Evolutionary conservation across 2,888 invertebrate species (phyloP).

Genomic region (Zygothrica quintamaculata): DNA sequence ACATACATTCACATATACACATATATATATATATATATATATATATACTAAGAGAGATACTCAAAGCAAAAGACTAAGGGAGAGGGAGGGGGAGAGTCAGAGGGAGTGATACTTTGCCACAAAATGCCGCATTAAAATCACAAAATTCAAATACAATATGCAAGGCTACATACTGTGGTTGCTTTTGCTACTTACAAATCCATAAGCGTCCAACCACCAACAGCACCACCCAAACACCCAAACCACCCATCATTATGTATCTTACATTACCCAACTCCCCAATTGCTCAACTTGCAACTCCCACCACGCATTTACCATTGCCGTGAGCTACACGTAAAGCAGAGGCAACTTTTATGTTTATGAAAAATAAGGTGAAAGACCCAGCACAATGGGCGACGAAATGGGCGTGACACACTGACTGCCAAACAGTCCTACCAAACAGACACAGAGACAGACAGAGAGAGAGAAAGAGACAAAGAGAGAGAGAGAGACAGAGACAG

Average conservation of each 20-base stretch:
- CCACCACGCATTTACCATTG: background rate
- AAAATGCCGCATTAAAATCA: constrained; percentile 79
- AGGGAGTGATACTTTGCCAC: constrained; percentile 42
- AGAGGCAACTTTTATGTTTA: constrained; percentile 71
- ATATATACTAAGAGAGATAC: constrained; percentile 9
- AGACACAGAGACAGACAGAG: background rate
- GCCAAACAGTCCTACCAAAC: background rate
- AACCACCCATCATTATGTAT: background rate
- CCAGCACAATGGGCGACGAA: constrained; percentile 22
- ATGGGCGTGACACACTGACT: constrained; percentile 11
- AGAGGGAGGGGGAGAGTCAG: no score
- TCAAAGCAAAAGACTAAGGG: no score
- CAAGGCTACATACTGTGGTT: constrained; percentile 49
- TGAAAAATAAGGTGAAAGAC: constrained; percentile 74
- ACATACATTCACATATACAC: constrained; percentile 13
- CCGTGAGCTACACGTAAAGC: constrained; percentile 35
- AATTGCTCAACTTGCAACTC: no score
- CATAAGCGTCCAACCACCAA: constrained; percentile 38
- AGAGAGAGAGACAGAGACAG: constrained; percentile 3
- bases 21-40: constrained; percentile 1
- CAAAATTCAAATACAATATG: constrained; percentile 76
- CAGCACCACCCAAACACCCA: constrained; percentile 17
- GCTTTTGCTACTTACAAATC: constrained; percentile 30
- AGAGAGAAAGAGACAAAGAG: background rate
- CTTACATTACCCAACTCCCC: background rate